These are phyloP conservation scores for Ophraella communa DNA, from an alignment of 2,888 invertebrate genomes.

Conservation along the genomic window DNA sequence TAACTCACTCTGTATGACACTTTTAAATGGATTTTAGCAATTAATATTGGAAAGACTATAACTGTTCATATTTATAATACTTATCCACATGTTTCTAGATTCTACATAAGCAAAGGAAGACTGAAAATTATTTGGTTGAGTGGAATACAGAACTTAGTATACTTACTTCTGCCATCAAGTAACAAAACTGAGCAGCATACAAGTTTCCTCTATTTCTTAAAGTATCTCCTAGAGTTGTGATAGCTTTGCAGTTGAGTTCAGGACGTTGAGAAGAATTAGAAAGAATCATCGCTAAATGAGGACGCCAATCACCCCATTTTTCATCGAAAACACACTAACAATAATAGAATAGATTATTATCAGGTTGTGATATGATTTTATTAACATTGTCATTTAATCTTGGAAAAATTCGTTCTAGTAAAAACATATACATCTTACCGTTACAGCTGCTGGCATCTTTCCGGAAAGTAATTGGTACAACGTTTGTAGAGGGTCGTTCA, in stretches of 20 bases:
- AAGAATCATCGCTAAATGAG: conserved; percentile 94
- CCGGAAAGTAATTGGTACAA: conserved; percentile 91
- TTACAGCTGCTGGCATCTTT: conserved; percentile 78
- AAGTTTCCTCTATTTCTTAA: conserved; percentile 77
- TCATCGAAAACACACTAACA: conserved; percentile 71
- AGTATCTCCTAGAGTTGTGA: conserved; percentile 78
- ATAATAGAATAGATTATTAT: conserved; percentile 36
- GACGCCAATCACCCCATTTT: conserved; percentile 93
- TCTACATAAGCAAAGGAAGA: too few species aligned
- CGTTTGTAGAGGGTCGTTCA: conserved; percentile 90
- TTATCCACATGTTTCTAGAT: too few species aligned
- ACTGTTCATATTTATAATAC: too few species aligned
- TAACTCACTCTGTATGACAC: too few species aligned
- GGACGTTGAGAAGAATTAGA: conserved; percentile 81
- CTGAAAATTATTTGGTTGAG: too few species aligned
- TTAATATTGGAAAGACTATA: too few species aligned
- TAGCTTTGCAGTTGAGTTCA: conserved; percentile 78
- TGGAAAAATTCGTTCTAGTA: not conserved
- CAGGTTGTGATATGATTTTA: too few species aligned
- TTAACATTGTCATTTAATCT: too few species aligned
- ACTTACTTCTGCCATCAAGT: conserved; percentile 77
- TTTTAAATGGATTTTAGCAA: too few species aligned
- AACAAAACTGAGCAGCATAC: conserved; percentile 95
- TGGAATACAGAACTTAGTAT: not conserved
- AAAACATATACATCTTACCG: conserved; percentile 59